phyloP scores from a whole-genome alignment of 2,797 vertebrate genomes.

The Enoplosus armatus region DNA sequence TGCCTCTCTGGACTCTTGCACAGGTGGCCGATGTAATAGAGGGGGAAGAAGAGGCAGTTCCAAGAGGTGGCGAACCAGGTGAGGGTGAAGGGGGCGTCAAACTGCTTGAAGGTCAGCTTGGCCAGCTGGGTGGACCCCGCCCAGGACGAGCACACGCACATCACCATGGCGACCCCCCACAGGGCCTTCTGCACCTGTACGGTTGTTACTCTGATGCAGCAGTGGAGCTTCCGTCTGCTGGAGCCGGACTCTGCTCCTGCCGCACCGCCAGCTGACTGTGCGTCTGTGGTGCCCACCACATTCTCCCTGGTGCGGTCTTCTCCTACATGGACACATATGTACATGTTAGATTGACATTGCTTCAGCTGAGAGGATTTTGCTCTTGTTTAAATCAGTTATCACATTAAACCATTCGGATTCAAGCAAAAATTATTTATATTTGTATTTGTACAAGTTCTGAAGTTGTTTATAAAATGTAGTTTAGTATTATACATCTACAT shows the following conservation, averaged over 20 bases:
- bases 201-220: constrained; percentile 87
- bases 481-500: not conserved
- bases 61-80: constrained; percentile 98
- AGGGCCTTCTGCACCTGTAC: constrained; percentile 89
- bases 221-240: constrained; percentile 78
- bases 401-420: not conserved
- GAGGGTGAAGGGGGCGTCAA: constrained; percentile 94
- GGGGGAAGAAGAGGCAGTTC: constrained; percentile 96
- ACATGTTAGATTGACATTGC: not conserved
- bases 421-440: too few species aligned
- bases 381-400: not conserved
- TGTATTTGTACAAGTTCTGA: not conserved
- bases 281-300: constrained; percentile 87
- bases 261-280: constrained; percentile 81
- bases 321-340: constrained; percentile 81
- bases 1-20: constrained; percentile 94
- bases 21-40: constrained; percentile 94
- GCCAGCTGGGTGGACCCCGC: constrained; percentile 95
- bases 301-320: constrained; percentile 91
- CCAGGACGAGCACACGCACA: constrained; percentile 95
- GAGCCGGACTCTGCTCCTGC: constrained; percentile 80
- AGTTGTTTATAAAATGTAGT: not conserved
- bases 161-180: constrained; percentile 92
- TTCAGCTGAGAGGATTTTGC: not conserved
- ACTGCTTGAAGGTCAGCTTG: constrained; percentile 92